These are phyloP conservation scores for Aspidapion aeneum DNA, from an alignment of 2,888 invertebrate species.

Conservation along the genomic window DNA sequence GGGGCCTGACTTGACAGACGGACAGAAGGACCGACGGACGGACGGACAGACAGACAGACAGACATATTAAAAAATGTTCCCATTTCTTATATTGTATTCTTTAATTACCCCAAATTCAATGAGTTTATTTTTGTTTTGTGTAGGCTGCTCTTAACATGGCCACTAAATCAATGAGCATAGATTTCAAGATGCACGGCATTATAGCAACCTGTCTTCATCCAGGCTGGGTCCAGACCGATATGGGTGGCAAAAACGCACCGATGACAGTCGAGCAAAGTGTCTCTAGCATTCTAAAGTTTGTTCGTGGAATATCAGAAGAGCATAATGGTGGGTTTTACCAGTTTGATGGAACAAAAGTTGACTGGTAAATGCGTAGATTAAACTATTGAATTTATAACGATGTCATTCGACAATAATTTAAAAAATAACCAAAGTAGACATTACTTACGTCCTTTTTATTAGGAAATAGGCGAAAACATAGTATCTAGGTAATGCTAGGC, in stretches of 20 bases:
- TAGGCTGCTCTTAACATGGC: constrained; percentile 85
- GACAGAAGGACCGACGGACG: too few relatives aligned
- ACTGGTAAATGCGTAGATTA: neutral
- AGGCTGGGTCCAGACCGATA: constrained; percentile 88
- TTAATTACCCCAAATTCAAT: too few relatives aligned
- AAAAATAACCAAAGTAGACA: too few relatives aligned
- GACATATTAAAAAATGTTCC: too few relatives aligned
- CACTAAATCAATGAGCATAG: constrained; percentile 79
- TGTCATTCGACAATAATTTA: too few relatives aligned
- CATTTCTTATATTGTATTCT: too few relatives aligned
- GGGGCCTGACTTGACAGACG: too few relatives aligned
- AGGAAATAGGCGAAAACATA: too few relatives aligned
- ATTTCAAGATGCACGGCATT: constrained; percentile 72
- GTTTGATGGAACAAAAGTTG: constrained; percentile 58
- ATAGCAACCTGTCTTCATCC: constrained; percentile 76
- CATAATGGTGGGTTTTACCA: constrained; percentile 77
- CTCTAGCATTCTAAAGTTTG: constrained; percentile 60
- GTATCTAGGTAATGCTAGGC: too few relatives aligned
- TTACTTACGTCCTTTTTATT: too few relatives aligned
- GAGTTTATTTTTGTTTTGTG: constrained; percentile 30
- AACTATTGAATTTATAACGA: too few relatives aligned
- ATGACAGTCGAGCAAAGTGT: constrained; percentile 68
- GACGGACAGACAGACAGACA: too few relatives aligned
- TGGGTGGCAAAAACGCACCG: constrained; percentile 82
- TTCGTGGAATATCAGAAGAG: constrained; percentile 57